Conservation (phyloP, 2,888 invertebrate genomes). For the Temnothorax rugatulus region DNA sequence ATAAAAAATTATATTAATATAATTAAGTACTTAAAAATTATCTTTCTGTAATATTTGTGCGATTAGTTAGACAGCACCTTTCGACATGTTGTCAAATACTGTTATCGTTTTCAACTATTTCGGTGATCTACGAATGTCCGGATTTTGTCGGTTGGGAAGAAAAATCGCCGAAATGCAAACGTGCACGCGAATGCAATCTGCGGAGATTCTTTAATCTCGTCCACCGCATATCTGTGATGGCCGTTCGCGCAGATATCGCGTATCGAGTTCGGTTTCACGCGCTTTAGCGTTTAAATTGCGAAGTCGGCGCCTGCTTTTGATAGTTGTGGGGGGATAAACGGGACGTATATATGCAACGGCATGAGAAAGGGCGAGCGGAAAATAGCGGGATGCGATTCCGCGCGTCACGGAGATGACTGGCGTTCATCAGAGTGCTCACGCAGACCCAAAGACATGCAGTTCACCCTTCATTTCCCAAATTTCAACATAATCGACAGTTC, state of each 20-base stretch:
- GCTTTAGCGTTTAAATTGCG: conserved; percentile 70
- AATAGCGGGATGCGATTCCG: conserved; percentile 43
- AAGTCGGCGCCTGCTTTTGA: conserved; percentile 42
- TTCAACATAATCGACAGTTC: not conserved
- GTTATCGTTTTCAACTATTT: conserved; percentile 32
- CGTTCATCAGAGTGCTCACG: conserved; percentile 41
- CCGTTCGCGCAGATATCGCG: conserved; percentile 61
- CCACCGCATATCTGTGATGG: conserved; percentile 64
- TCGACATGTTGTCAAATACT: not conserved
- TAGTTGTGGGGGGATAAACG: conserved; percentile 55
- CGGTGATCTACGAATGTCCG: not conserved
- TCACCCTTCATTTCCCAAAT: not conserved
- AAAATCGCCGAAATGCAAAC: conserved; percentile 36
- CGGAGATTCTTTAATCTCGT: conserved; percentile 72
- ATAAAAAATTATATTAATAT: not conserved
- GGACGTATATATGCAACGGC: not conserved
- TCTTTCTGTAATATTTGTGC: not conserved
- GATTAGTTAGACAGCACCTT: not conserved
- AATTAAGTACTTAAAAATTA: not conserved
- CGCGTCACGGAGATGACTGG: conserved; percentile 51
- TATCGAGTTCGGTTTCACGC: conserved; percentile 71
- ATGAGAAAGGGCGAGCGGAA: conserved; percentile 2
- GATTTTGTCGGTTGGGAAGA: conserved; percentile 24
- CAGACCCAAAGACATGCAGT: conserved; percentile 28
- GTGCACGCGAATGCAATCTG: conserved; percentile 54